Conservation (phyloP, 2,797 vertebrate species). For the Ceryle rudis region DNA sequence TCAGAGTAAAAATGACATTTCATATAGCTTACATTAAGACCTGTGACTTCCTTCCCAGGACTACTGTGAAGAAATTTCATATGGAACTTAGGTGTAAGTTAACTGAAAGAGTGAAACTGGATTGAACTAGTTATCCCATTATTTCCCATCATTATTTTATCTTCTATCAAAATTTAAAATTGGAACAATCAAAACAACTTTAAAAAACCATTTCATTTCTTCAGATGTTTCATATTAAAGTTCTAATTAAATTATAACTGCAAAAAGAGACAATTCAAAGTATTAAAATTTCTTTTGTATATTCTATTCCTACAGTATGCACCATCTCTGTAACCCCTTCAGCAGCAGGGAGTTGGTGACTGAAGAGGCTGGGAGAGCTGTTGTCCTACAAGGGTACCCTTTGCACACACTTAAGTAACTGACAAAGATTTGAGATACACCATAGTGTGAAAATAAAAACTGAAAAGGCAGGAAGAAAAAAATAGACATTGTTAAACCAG, state of each 20-base stretch:
- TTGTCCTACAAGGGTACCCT: neutral
- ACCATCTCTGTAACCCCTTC: neutral
- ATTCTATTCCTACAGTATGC: neutral
- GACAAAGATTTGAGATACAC: neutral
- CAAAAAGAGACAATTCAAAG: neutral
- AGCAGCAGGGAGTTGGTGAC: neutral
- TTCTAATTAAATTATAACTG: neutral
- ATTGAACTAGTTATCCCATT: neutral
- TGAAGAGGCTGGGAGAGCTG: neutral
- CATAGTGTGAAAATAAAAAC: neutral
- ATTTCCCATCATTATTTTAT: neutral
- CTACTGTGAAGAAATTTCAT: neutral
- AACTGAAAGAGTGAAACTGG: neutral
- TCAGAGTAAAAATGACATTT: neutral
- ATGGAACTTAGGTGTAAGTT: neutral
- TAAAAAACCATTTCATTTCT: neutral
- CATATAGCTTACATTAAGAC: neutral
- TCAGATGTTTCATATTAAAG: neutral
- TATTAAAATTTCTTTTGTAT: neutral
- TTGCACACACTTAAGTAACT: neutral
- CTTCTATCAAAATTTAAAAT: neutral
- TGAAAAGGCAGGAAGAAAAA: neutral
- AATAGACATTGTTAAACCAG: neutral
- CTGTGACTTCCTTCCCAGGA: neutral
- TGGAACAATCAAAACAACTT: neutral